phyloP scores from a whole-genome alignment of 2,888 invertebrate species.

The Apodemia mormo region DNA sequence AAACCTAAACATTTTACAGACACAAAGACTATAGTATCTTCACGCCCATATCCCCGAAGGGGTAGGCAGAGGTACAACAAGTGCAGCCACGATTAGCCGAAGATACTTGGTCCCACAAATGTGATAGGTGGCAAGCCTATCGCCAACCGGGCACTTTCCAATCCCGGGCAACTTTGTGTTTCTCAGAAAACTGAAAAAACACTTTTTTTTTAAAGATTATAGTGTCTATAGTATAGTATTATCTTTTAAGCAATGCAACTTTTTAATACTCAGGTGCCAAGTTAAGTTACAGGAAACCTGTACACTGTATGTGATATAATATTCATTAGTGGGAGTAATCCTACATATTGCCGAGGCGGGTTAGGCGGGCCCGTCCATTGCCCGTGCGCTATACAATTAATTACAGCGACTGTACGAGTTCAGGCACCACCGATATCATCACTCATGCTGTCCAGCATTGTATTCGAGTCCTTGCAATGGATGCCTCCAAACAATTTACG shows the following conservation, averaged over 20 bases:
- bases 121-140: too few relatives aligned
- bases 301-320: background rate
- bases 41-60: too few relatives aligned
- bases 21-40: too few relatives aligned
- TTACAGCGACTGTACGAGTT: constrained; percentile 3
- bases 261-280: background rate
- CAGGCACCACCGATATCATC: constrained; percentile 12
- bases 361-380: background rate
- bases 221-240: too few relatives aligned
- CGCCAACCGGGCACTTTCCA: too few relatives aligned
- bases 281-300: background rate
- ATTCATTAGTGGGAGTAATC: constrained; percentile 1
- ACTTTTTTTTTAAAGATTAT: too few relatives aligned
- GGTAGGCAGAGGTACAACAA: too few relatives aligned
- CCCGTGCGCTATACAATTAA: background rate
- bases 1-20: too few relatives aligned
- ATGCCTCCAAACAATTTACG: constrained; percentile 2
- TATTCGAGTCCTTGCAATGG: constrained; percentile 8
- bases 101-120: too few relatives aligned
- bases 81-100: too few relatives aligned
- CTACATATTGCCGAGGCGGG: constrained; percentile 9
- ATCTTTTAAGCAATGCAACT: background rate
- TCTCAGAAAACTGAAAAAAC: too few relatives aligned
- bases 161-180: too few relatives aligned
- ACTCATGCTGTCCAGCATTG: constrained; percentile 17